Evolutionary conservation across 2,888 invertebrate species (phyloP), one percentile per base, ranked within the genome.

Genomic region (Brachycybe producta): DNA sequence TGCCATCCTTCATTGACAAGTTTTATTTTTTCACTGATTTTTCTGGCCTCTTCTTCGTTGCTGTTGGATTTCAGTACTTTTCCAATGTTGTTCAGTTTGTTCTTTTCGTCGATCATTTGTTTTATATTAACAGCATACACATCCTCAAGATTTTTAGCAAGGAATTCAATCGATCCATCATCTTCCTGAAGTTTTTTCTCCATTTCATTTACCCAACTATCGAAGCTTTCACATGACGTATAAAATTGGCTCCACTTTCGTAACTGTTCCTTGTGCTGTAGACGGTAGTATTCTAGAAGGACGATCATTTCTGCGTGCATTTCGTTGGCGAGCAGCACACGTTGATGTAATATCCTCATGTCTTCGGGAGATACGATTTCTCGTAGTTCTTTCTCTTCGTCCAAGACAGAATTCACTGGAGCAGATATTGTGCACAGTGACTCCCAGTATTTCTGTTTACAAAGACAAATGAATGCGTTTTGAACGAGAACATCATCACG

Each of bases 351-450:
- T 13, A 79, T 72, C 63, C 86, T 82, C 67, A 85, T 80, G 61
- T 90, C 88, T 41, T 79, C 77, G 0, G 86, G 84, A 64, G 84
- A 84, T 4, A 88, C 73, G 59, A 83, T 84, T 63, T 87, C 85
- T 60, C 85, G 84, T 2, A 90, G 70, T 65, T 86, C 81, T 64
- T 87, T 85, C 59, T 84, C 81, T 27, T 78, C 77, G 1, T 80
- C 77, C 38, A 78, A 79, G 0, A 86, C 69, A 28, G 76, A 72
- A 64, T 86, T 84, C 23, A 86, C 69, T 49, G 80, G 78, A 27
- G 71, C 72, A 38, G 74, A 74, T 42, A 77, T 70, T 52, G 72
- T 73, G 5, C 70, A 68, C 47, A 81, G 69, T 53, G 75, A 73
- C 4, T 72, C 70, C 59, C 78, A 74, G 43, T 79, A 68, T 21